Conservation (phyloP, 2,797 vertebrate genomes). For the Erethizon dorsatum region DNA sequence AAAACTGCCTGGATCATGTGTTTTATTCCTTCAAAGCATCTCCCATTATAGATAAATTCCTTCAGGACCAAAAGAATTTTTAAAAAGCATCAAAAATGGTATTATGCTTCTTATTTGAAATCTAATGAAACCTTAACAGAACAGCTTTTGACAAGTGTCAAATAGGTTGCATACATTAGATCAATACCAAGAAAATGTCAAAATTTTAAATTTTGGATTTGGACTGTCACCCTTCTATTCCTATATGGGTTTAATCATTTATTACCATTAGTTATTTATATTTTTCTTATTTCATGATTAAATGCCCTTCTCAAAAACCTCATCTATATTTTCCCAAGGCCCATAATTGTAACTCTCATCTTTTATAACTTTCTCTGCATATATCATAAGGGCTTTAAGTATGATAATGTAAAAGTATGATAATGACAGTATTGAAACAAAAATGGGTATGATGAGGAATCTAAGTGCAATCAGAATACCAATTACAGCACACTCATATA, state of each 20-base stretch:
- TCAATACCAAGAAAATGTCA: slow-evolving; percentile 20
- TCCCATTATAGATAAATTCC: neutral
- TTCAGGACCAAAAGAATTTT: neutral
- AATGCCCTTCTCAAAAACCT: slow-evolving; percentile 57
- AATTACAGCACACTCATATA: slow-evolving; percentile 73
- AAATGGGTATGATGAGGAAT: slow-evolving; percentile 84
- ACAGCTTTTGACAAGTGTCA: slow-evolving; percentile 6
- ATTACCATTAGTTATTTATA: slow-evolving; percentile 33
- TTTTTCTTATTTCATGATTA: slow-evolving; percentile 42
- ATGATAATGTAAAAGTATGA: slow-evolving; percentile 84
- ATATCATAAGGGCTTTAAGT: slow-evolving; percentile 76
- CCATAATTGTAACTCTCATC: slow-evolving; percentile 52
- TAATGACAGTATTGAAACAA: slow-evolving; percentile 85
- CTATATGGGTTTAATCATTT: neutral
- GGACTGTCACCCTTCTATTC: neutral
- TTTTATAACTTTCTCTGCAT: slow-evolving; percentile 75
- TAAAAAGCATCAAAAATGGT: neutral
- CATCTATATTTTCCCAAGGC: neutral
- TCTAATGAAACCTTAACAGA: neutral
- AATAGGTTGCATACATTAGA: neutral
- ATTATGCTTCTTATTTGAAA: slow-evolving; percentile 7
- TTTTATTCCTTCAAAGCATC: slow-evolving; percentile 47
- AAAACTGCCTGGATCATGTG: neutral
- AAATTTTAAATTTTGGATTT: neutral
- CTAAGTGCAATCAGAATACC: slow-evolving; percentile 84